phyloP scores from a whole-genome alignment of 1,140 invertebrate genomes.

The Hyles vespertilio region DNA sequence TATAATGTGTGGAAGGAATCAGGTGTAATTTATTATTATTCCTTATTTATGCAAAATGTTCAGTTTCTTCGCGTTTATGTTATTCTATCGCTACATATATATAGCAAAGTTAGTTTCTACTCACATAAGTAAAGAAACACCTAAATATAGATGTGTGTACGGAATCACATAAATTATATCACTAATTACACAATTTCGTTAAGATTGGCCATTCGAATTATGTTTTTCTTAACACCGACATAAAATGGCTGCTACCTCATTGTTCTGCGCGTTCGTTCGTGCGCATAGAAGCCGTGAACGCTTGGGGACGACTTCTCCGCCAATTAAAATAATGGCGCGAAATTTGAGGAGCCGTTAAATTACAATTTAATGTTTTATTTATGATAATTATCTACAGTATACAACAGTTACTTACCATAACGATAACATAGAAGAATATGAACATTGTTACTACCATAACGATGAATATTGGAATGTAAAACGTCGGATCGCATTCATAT shows the following conservation, averaged over 20 bases:
- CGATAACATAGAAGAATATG: slow-evolving; percentile 48
- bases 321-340: slow-evolving; percentile 76
- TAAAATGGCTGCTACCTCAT: slow-evolving; percentile 77
- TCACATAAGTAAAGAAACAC: slow-evolving; percentile 71
- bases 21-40: slow-evolving; percentile 56
- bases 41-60: slow-evolving; percentile 63
- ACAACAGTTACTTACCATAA: slow-evolving; percentile 34
- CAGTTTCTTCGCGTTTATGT: slow-evolving; percentile 59
- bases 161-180: slow-evolving; percentile 74
- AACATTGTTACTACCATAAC: slow-evolving; percentile 48
- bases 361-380: slow-evolving; percentile 45
- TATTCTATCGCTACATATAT: slow-evolving; percentile 53
- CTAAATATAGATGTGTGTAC: slow-evolving; percentile 65
- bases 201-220: slow-evolving; percentile 77
- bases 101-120: slow-evolving; percentile 65
- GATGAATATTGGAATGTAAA: slow-evolving; percentile 50
- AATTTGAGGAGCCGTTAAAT: slow-evolving; percentile 69
- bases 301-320: slow-evolving; percentile 73
- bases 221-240: slow-evolving; percentile 76
- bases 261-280: slow-evolving; percentile 76
- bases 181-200: slow-evolving; percentile 76
- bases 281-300: slow-evolving; percentile 76
- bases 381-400: slow-evolving; percentile 40
- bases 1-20: slow-evolving; percentile 43
- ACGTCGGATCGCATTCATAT: slow-evolving; percentile 26